Evolutionary conservation across 2,797 vertebrate species (phyloP), one percentile per base, ranked within the genome.

Genomic region (Liparis tanakae): DNA sequence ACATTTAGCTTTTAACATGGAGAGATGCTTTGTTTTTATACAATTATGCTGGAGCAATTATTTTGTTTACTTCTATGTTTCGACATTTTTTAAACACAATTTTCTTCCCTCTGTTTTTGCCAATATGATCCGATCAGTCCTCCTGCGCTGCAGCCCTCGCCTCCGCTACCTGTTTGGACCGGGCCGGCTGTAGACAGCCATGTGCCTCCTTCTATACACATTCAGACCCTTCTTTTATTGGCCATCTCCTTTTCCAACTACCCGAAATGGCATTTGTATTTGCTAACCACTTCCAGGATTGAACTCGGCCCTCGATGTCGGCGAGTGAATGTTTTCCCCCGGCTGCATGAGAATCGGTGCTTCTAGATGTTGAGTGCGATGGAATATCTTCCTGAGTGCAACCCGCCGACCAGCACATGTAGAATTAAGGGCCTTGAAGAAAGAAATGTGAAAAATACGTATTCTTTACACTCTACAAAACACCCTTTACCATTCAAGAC

Each of bases 321-420:
- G 33, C 50, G 61, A 67, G 33, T 22, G 22, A 67, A 73, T 75
- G 53, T 78, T 80, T 67, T 55, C 10, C 41, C 43, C 64, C 20
- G 48, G 60, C 60, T 71, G 71, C 30, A 20, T 70, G 43, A 65
- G 34, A 71, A 54, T 6, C 34, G 9, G 8, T 63, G 41, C 18
- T 55, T 69, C 37, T 63, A 54, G 48, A 25, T 41, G 6, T 20
- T 34, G 53, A 76, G 44, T 10, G 34, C 43, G 72, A 65, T 63
- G 68, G 72, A 65, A 75, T 67, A 75, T 67, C 63, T 64, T 50
- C 76, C 56, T 18, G 25, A 71, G n/a, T 1, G 37, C 58, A 78
- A 30, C 63, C 66, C 51, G 48, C 64, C 57, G 61, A 71, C 67
- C 66, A 39, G 34, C 44, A 30, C 10, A 36, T 10, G 41, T 51